A percentile compares a stretch with the other conserved stretches of the same genome.
These are phyloP conservation scores for Phyto melanocephala DNA, from an alignment of 2,888 invertebrate genomes.

Conservation along the genomic window DNA sequence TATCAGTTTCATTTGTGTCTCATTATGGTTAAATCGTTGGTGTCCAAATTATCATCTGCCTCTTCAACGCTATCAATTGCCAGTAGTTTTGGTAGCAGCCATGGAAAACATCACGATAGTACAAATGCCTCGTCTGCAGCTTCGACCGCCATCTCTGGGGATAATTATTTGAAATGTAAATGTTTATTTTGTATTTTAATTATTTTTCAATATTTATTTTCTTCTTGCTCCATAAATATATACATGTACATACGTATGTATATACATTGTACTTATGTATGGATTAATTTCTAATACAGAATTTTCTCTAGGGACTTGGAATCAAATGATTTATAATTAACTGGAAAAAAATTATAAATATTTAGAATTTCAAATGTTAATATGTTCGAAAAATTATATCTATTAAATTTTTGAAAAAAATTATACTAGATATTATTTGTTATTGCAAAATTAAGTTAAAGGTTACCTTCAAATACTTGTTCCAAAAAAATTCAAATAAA, in stretches of 20 bases:
- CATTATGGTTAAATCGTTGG: constrained; percentile 76
- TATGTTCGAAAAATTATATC: too few relatives aligned
- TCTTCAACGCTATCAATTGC: constrained; percentile 73
- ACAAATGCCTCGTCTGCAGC: constrained; percentile 34
- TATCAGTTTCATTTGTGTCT: constrained; percentile 9
- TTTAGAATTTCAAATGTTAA: too few relatives aligned
- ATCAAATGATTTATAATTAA: not conserved
- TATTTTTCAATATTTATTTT: not conserved
- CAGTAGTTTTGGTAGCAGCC: constrained; percentile 66
- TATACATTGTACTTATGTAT: too few relatives aligned
- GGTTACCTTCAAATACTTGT: too few relatives aligned
- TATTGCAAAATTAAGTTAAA: too few relatives aligned
- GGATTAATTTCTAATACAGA: not conserved
- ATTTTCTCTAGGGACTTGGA: not conserved
- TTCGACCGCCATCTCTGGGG: constrained; percentile 57
- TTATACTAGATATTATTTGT: too few relatives aligned
- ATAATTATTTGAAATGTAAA: constrained; percentile 63
- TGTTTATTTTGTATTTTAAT: constrained; percentile 20
- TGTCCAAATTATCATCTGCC: constrained; percentile 76
- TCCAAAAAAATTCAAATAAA: too few relatives aligned
- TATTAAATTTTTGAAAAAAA: too few relatives aligned
- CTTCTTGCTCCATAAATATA: not conserved
- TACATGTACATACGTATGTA: too few relatives aligned
- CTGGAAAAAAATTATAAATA: too few relatives aligned
- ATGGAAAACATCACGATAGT: constrained; percentile 64